phyloP scores from a whole-genome alignment of 2,797 vertebrate genomes.

The Alauda arvensis region DNA sequence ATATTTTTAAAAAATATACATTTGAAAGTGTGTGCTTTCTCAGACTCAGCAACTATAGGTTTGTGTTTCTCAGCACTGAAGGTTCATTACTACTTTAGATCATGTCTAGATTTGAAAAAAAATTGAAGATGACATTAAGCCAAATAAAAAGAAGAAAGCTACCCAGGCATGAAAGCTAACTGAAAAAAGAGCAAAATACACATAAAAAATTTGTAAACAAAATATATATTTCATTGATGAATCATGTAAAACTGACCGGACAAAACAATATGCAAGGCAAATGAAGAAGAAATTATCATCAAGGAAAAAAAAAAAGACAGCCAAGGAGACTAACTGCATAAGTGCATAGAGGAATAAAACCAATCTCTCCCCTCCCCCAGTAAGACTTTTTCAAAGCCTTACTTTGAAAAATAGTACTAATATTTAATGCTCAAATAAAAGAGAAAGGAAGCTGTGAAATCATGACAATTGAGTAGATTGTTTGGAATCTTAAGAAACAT shows the following conservation, averaged over 20 bases:
- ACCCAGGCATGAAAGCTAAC: neutral
- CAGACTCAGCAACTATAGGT: neutral
- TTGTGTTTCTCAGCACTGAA: neutral
- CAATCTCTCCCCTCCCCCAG: rapidly evolving
- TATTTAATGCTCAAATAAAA: neutral
- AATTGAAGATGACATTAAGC: neutral
- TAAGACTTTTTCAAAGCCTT: neutral
- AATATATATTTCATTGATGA: neutral
- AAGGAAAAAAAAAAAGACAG: neutral
- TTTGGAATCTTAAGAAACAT: neutral
- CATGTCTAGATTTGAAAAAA: neutral
- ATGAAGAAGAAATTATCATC: neutral
- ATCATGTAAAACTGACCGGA: neutral
- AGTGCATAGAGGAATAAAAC: neutral
- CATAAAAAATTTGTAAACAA: neutral
- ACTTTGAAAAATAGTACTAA: neutral
- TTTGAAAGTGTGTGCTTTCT: neutral
- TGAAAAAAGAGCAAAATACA: neutral
- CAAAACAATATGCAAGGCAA: neutral
- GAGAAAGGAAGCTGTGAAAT: neutral
- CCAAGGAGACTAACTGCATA: neutral
- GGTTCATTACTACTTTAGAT: neutral
- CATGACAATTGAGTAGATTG: rapidly evolving
- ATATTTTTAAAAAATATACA: rapidly evolving
- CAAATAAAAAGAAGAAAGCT: neutral